Base-by-base conservation (phyloP, 2,797 vertebrate species). In the Onychomys leucogaster region DNA sequence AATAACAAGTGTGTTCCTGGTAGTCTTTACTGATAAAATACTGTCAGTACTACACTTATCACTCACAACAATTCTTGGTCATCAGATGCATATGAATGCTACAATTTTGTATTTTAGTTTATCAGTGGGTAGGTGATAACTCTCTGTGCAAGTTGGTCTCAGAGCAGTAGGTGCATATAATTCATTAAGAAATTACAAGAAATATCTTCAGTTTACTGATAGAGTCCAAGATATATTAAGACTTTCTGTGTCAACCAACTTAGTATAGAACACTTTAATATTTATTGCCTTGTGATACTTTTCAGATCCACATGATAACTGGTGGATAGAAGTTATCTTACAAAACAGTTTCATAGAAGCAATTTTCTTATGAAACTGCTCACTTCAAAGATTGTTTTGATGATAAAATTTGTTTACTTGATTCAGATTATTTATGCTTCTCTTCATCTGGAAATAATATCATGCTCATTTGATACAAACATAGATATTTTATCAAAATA, bases 401-500 rank as follows among this genome's bases (percentile, higher is more conserved):
- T 71, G 19, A 83, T 92, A 46, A 94, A 75, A 63, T 75, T 55
- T 83, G n/a, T 21, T 49, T 41, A 71, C 9, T 94, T 90, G 17
- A 23, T 89, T 75, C 86, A 10, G 11, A 61, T 87, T 94, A 9
- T 69, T 80, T 71, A 71, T 85, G 3, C 41, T 63, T 25, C 6
- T 96, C 13, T 91, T 95, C 61, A 43, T 21, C 2, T 19, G 83
- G 14, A 88, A 27, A 76, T 67, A 86, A 63, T 86, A 43, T 34
- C 43, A 16, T 41, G 61, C 9, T 91, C 13, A 49, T 52, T 92
- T 82, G 34, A 57, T 73, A 78, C 6, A 92, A 87, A 94, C 21
- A 94, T 7, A 69, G 29, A 52, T 69, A 63, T 73, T 82, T 97
- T 85, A 82, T 80, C 43, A 94, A 96, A 96, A 61, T 63, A 96